Conservation (phyloP, 2,888 invertebrate species). For the Mylabris sibirica region DNA sequence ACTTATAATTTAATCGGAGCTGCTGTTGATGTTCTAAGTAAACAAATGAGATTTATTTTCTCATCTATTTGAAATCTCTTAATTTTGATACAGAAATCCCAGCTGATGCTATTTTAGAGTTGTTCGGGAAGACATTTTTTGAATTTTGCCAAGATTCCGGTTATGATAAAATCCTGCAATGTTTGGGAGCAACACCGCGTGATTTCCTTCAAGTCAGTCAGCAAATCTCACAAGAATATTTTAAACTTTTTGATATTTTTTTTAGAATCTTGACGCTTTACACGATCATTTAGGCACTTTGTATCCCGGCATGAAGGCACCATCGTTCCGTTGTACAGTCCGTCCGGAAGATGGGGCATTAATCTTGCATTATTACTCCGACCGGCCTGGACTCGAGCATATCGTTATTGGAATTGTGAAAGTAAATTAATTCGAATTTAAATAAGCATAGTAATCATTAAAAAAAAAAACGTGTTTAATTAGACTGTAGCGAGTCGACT, state of each 20-base stretch:
- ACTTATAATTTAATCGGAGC: constrained; percentile 93
- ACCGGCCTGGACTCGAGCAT: constrained; percentile 90
- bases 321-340: constrained; percentile 95
- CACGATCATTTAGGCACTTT: constrained; percentile 94
- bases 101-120: constrained; percentile 86
- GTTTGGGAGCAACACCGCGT: constrained; percentile 90
- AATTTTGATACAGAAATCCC: constrained; percentile 76
- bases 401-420: constrained; percentile 98
- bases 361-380: constrained; percentile 94
- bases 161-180: constrained; percentile 95
- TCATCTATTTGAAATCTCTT: background rate
- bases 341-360: constrained; percentile 87
- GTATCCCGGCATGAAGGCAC: constrained; percentile 94
- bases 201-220: constrained; percentile 87
- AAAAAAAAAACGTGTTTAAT: background rate
- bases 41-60: constrained; percentile 53
- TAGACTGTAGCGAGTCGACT: constrained; percentile 93
- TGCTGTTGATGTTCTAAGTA: constrained; percentile 90
- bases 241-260: constrained; percentile 25
- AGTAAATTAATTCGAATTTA: constrained; percentile 62
- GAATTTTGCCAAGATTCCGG: constrained; percentile 97
- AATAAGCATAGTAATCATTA: background rate
- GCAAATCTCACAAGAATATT: constrained; percentile 8
- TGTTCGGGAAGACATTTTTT: constrained; percentile 94
- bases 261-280: constrained; percentile 91